Conservation (phyloP, 2,888 invertebrate species). For the Tridacna crocea region DNA sequence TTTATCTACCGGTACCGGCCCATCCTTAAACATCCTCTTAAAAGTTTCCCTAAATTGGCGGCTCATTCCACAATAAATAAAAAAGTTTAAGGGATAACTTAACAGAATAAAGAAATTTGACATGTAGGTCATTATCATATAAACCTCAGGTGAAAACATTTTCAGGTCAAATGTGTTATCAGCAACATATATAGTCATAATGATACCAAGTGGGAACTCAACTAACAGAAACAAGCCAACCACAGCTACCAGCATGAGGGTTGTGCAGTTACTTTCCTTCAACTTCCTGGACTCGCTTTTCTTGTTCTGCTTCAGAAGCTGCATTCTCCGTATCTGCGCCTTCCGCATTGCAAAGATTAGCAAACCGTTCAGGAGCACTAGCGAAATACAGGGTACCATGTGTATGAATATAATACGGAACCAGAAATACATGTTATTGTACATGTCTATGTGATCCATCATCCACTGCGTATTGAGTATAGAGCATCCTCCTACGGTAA, state of each 20-base stretch:
- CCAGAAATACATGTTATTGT: conserved; percentile 90
- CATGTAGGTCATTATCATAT: conserved; percentile 84
- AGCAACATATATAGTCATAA: conserved; percentile 90
- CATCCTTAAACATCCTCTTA: conserved; percentile 89
- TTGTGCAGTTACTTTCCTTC: conserved; percentile 83
- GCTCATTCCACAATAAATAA: conserved; percentile 98
- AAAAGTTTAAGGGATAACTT: conserved; percentile 96
- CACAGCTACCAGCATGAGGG: conserved; percentile 84
- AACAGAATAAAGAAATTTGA: conserved; percentile 96
- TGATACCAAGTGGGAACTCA: conserved; percentile 84
- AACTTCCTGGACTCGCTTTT: conserved; percentile 82
- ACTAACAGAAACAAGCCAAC: conserved; percentile 85
- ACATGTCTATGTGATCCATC: conserved; percentile 86
- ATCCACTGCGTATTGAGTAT: conserved; percentile 65
- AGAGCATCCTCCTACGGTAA: conserved; percentile 71
- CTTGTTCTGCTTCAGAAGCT: conserved; percentile 90
- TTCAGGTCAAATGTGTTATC: conserved; percentile 77
- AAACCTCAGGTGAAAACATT: conserved; percentile 66
- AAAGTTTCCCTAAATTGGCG: conserved; percentile 97
- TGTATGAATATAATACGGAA: conserved; percentile 97
- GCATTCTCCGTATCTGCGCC: conserved; percentile 91
- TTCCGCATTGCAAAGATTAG: conserved; percentile 93
- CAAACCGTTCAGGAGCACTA: conserved; percentile 94
- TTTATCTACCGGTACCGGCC: conserved; percentile 71
- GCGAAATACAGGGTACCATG: conserved; percentile 93